Evolutionary conservation across 1,140 invertebrate species (phyloP).

Genomic region (Theocolax elegans): DNA sequence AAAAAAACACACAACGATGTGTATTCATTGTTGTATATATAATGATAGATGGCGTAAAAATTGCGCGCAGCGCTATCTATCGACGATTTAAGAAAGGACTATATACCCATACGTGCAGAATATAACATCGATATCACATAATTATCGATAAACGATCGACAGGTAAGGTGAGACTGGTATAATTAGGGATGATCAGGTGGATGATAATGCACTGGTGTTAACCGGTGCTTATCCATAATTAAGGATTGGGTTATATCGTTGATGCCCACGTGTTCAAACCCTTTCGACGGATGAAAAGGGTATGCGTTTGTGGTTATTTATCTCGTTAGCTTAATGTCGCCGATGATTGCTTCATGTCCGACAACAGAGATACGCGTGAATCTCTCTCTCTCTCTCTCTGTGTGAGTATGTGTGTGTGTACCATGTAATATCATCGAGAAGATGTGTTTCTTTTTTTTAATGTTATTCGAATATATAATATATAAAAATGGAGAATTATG

Average conservation of each 20-base stretch:
- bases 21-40: no score
- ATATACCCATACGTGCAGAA: no score
- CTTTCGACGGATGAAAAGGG: no score
- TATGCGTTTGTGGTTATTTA: no score
- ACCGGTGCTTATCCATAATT: conserved; percentile 25
- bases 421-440: no score
- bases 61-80: neutral
- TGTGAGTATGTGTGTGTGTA: neutral
- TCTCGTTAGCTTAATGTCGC: conserved; percentile 10
- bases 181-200: conserved; percentile 12
- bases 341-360: neutral
- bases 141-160: conserved; percentile 23
- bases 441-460: no score
- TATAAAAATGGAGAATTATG: no score
- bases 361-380: no score
- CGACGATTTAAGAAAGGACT: conserved; percentile 19
- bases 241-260: neutral
- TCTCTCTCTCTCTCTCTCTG: neutral
- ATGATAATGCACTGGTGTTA: neutral
- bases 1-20: no score
- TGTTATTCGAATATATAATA: no score
- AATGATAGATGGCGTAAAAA: conserved; percentile 11
- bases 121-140: neutral
- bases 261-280: neutral
- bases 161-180: conserved; percentile 8